A percentile compares a stretch with the other conserved stretches of the same genome.
Conservation (phyloP, 2,888 invertebrate genomes). For the Epinotia nisella region DNA sequence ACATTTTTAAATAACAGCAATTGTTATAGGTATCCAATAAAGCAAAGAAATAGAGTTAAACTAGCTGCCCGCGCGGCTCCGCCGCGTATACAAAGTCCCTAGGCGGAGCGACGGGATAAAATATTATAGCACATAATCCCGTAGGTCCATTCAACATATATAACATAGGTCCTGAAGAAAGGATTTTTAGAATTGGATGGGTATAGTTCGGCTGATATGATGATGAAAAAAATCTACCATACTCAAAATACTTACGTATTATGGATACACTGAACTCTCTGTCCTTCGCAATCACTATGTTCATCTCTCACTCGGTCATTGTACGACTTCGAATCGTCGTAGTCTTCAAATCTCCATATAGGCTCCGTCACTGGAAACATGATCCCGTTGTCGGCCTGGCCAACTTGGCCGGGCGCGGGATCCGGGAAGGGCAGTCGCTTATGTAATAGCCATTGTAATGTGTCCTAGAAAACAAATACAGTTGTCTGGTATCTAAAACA, state of each 20-base stretch:
- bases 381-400: not conserved
- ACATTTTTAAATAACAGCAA: too few relatives aligned
- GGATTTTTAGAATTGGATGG: too few relatives aligned
- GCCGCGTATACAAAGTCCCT: too few relatives aligned
- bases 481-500: not conserved
- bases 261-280: not conserved
- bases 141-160: too few relatives aligned
- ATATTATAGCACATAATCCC: too few relatives aligned
- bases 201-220: too few relatives aligned
- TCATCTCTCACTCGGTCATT: not conserved
- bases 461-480: not conserved
- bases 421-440: not conserved
- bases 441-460: not conserved
- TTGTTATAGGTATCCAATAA: too few relatives aligned
- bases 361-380: constrained; percentile 11
- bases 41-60: too few relatives aligned
- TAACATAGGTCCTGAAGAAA: too few relatives aligned
- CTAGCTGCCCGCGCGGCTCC: too few relatives aligned
- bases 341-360: constrained; percentile 5
- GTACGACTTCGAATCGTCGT: not conserved
- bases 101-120: too few relatives aligned
- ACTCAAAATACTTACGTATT: constrained; percentile 11
- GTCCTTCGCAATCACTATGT: not conserved
- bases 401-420: constrained; percentile 1
- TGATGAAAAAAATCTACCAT: too few relatives aligned